A percentile compares a stretch with the other conserved stretches of the same genome.
These are phyloP conservation scores for Lithophane ornitopus DNA, from an alignment of 2,888 invertebrate genomes.

Conservation along the genomic window DNA sequence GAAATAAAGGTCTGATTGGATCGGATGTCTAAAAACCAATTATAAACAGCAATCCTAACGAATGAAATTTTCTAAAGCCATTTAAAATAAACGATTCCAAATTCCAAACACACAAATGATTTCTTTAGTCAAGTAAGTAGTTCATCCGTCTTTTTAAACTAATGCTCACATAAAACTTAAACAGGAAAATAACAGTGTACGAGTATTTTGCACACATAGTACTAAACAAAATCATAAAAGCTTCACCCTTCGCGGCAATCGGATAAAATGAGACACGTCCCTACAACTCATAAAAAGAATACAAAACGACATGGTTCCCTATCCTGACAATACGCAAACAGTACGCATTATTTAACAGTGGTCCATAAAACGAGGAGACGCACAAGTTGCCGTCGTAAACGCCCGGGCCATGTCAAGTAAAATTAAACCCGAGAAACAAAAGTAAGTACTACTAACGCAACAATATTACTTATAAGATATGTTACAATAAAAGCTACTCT, in stretches of 20 bases:
- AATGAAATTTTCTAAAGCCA: not conserved
- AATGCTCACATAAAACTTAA: constrained; percentile 38
- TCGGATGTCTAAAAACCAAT: not conserved
- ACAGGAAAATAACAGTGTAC: constrained; percentile 37
- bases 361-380: constrained; percentile 80
- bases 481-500: constrained; percentile 64
- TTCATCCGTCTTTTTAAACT: constrained; percentile 16
- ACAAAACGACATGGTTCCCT: constrained; percentile 77
- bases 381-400: constrained; percentile 80
- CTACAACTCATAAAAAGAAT: constrained; percentile 81
- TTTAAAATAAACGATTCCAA: not conserved
- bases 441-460: constrained; percentile 59
- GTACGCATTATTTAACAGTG: constrained; percentile 84
- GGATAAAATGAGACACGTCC: constrained; percentile 79
- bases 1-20: not conserved
- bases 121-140: not conserved
- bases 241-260: constrained; percentile 63
- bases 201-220: constrained; percentile 45
- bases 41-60: not conserved
- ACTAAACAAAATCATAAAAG: constrained; percentile 67
- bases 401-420: constrained; percentile 75
- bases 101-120: constrained; percentile 9
- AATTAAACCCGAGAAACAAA: constrained; percentile 77
- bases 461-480: constrained; percentile 58
- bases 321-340: constrained; percentile 79